These are phyloP conservation scores for Phenganax subtilis DNA, from an alignment of 92 coral and sea anemone genomes.

Conservation along the genomic window DNA sequence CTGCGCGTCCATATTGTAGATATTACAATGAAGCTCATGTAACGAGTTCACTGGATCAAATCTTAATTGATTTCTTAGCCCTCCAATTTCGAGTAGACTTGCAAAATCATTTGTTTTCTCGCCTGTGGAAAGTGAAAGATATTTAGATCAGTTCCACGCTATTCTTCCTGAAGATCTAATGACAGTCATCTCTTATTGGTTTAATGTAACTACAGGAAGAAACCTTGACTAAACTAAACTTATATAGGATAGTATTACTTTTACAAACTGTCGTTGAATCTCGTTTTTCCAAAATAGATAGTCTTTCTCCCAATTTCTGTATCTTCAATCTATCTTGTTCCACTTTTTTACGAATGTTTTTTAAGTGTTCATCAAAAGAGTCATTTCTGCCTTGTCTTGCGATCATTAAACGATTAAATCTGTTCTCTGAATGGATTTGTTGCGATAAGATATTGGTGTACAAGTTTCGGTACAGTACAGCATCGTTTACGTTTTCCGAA, in stretches of 20 bases:
- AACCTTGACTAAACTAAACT: background rate
- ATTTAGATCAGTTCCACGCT: background rate
- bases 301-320: constrained; percentile 23
- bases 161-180: no score
- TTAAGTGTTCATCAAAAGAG: constrained; percentile 7
- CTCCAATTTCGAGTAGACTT: background rate
- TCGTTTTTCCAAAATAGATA: constrained; percentile 10
- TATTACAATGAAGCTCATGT: background rate
- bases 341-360: constrained; percentile 3
- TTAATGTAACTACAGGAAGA: no score
- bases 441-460: constrained; percentile 22
- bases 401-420: constrained; percentile 6
- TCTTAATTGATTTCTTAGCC: background rate
- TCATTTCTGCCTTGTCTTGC: background rate
- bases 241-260: background rate
- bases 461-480: constrained; percentile 20
- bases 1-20: background rate
- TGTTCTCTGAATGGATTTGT: constrained; percentile 33
- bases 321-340: constrained; percentile 23
- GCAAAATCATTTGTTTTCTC: background rate
- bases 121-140: background rate
- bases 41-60: background rate
- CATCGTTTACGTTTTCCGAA: background rate
- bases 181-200: no score
- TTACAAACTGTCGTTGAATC: background rate